A percentile compares a stretch with the other conserved stretches of the same genome.
phyloP scores from a whole-genome alignment of 2,888 invertebrate genomes.

The Drosophila picticornis region DNA sequence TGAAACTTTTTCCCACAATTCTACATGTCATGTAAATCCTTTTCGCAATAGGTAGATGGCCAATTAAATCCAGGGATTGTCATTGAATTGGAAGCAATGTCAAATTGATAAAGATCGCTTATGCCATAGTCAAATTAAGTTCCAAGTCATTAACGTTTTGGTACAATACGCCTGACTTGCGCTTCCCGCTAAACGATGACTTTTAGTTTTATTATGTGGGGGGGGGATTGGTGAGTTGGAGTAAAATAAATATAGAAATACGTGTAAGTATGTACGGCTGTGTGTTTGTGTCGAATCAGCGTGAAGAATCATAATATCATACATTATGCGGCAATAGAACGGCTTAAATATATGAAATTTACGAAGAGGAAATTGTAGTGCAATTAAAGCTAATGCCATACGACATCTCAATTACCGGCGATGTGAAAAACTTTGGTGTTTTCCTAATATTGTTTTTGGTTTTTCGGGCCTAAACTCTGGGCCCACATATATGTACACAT shows the following conservation, averaged over 20 bases:
- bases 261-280: neutral
- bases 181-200: constrained; percentile 29
- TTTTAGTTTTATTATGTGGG: constrained; percentile 20
- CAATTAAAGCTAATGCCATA: constrained; percentile 39
- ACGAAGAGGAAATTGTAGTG: constrained; percentile 32
- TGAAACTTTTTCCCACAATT: neutral
- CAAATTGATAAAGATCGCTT: constrained; percentile 25
- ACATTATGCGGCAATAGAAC: constrained; percentile 12
- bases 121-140: constrained; percentile 17
- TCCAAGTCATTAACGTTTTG: constrained; percentile 43
- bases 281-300: constrained; percentile 7
- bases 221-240: neutral
- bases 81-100: neutral
- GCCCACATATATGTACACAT: neutral
- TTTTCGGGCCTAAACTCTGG: constrained; percentile 36
- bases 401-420: constrained; percentile 34
- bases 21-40: neutral
- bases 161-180: constrained; percentile 39
- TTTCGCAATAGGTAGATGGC: neutral
- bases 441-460: neutral
- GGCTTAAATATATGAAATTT: constrained; percentile 36
- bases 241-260: neutral
- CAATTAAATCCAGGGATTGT: neutral
- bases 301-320: constrained; percentile 31
- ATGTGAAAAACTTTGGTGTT: constrained; percentile 1